Percentiles rank a stretch among this genome's conserved stretches.
Conservation (phyloP, 2,113 vertebrate genomes). For the Castor canadensis region DNA sequence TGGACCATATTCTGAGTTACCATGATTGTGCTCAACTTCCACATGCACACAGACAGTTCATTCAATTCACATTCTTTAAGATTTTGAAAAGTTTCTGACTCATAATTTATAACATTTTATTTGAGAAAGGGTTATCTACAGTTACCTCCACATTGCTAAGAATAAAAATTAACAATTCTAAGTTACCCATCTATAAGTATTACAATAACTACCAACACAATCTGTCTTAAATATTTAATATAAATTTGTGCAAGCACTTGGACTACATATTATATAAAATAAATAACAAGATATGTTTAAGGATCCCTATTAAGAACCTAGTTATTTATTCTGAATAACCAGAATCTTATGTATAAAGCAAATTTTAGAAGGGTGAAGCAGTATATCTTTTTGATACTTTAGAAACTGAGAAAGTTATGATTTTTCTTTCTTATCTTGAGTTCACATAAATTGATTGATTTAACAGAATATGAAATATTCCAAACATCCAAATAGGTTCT, state of each 20-base stretch:
- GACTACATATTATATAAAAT: neutral
- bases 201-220: neutral
- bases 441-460: neutral
- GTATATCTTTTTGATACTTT: neutral
- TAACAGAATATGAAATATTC: neutral
- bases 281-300: neutral
- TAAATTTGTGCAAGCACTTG: neutral
- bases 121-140: neutral
- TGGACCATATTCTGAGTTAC: neutral
- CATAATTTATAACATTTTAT: neutral
- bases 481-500: neutral
- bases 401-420: neutral
- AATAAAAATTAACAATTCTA: neutral
- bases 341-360: neutral
- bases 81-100: neutral
- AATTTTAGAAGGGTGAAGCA: neutral
- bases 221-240: neutral
- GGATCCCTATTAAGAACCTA: neutral
- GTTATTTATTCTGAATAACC: neutral
- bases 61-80: neutral
- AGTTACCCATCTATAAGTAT: neutral
- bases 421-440: neutral
- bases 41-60: neutral
- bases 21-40: neutral
- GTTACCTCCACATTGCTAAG: neutral